Percentiles rank a stretch among this genome's conserved stretches.
Evolutionary conservation across 2,113 vertebrate species (phyloP).

Genomic region (Gadus macrocephalus): DNA sequence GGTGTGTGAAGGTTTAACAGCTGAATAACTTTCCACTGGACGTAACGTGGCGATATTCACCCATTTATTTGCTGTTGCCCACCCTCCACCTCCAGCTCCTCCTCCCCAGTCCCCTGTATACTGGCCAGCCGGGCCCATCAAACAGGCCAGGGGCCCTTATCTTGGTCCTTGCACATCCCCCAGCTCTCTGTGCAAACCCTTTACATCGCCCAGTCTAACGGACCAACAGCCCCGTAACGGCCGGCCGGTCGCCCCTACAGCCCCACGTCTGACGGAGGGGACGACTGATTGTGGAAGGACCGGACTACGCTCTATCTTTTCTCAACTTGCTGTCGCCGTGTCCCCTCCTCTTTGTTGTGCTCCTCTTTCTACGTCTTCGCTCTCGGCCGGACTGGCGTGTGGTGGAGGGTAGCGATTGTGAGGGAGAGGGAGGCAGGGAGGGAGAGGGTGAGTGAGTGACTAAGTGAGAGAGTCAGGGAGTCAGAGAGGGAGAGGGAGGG

Average conservation of each 20-base stretch:
- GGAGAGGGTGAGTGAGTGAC: too few species aligned
- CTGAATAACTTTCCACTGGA: not conserved
- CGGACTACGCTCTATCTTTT: conserved; percentile 59
- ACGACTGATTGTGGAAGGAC: conserved; percentile 64
- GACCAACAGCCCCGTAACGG: conserved; percentile 31
- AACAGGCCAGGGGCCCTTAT: conserved; percentile 53
- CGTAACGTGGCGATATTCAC: not conserved
- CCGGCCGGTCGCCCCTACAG: conserved; percentile 21
- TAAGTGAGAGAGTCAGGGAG: too few species aligned
- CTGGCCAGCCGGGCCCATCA: conserved; percentile 35
- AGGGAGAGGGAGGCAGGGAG: conserved; percentile 23
- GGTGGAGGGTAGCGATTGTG: conserved; percentile 43
- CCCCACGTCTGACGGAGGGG: conserved; percentile 55
- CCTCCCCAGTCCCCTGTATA: conserved; percentile 11
- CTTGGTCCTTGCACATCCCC: conserved; percentile 51
- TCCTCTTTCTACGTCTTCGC: conserved; percentile 19
- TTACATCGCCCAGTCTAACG: conserved; percentile 63
- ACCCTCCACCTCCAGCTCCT: conserved; percentile 17
- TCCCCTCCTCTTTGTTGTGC: conserved; percentile 17
- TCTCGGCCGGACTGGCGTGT: conserved; percentile 58
- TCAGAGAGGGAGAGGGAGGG: too few species aligned
- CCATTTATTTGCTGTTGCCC: not conserved
- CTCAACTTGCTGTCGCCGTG: conserved; percentile 36
- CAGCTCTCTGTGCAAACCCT: conserved; percentile 63
- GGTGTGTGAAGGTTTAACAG: not conserved